These are phyloP conservation scores for Palythoa grandiflora DNA, from an alignment of 92 coral and sea anemone species.

Conservation along the genomic window DNA sequence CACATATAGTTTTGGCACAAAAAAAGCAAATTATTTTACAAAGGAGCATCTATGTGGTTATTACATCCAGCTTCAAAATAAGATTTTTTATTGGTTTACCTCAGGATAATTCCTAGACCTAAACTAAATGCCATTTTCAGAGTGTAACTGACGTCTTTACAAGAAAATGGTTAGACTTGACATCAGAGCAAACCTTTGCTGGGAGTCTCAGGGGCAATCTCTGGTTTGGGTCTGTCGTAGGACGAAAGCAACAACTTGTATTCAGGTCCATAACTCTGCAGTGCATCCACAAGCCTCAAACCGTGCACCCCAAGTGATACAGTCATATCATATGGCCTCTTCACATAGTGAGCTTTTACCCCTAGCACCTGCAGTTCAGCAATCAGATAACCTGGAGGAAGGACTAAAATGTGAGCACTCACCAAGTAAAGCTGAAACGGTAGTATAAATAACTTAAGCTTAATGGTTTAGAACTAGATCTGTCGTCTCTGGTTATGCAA, in stretches of 20 bases:
- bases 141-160: neutral
- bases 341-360: constrained; percentile 84
- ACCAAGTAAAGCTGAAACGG: neutral
- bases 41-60: too few relatives aligned
- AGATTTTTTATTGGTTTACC: too few relatives aligned
- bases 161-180: neutral
- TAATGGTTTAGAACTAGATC: neutral
- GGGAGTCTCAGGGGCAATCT: neutral
- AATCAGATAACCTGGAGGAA: constrained; percentile 79
- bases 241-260: constrained; percentile 93
- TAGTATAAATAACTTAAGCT: neutral
- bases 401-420: neutral
- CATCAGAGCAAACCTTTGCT: constrained; percentile 15
- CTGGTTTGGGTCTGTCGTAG: constrained; percentile 60
- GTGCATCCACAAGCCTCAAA: constrained; percentile 87
- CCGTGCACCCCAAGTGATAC: constrained; percentile 89
- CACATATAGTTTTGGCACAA: too few relatives aligned
- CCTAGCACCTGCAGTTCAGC: constrained; percentile 94
- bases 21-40: too few relatives aligned
- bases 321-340: constrained; percentile 87
- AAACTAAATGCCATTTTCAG: too few relatives aligned
- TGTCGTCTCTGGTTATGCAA: too few relatives aligned
- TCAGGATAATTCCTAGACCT: too few relatives aligned
- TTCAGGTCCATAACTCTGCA: constrained; percentile 93
- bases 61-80: too few relatives aligned